Evolutionary conservation across 2,113 vertebrate species (phyloP).

Genomic region (Stercorarius parasiticus): DNA sequence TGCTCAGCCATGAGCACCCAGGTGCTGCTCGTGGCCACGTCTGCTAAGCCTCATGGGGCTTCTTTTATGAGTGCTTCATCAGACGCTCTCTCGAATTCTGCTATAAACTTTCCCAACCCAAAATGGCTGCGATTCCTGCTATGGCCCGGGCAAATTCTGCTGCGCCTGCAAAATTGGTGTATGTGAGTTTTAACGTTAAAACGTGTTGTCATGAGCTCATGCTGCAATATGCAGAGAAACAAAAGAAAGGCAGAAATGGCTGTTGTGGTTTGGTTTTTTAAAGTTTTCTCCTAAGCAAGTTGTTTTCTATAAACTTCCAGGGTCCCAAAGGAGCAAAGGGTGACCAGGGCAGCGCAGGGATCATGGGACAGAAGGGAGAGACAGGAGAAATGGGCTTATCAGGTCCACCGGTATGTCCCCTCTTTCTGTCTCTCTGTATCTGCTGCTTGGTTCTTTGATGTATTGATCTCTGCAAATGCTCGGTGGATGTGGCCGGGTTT

Average conservation of each 20-base stretch:
- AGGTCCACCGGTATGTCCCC: constrained; percentile 82
- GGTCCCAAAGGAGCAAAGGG: constrained; percentile 86
- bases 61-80: not conserved
- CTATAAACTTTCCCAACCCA: not conserved
- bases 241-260: not conserved
- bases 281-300: not conserved
- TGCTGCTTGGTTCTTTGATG: not conserved
- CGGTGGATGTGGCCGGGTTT: not conserved
- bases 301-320: constrained; percentile 63
- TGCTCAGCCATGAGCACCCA: not conserved
- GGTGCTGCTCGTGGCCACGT: accelerated
- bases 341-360: constrained; percentile 79
- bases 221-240: accelerated
- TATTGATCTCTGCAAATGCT: not conserved
- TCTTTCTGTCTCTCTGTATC: not conserved
- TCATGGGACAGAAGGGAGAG: constrained; percentile 85
- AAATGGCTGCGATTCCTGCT: not conserved
- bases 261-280: not conserved
- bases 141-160: not conserved
- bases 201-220: accelerated
- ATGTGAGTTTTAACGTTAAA: not conserved
- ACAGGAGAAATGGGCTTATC: constrained; percentile 82
- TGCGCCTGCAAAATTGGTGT: not conserved
- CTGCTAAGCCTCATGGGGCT: not conserved
- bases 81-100: not conserved